Evolutionary conservation across 2,888 invertebrate genomes (phyloP), one percentile per base, ranked within the genome.

Genomic region (Aleiodes alternator): DNA sequence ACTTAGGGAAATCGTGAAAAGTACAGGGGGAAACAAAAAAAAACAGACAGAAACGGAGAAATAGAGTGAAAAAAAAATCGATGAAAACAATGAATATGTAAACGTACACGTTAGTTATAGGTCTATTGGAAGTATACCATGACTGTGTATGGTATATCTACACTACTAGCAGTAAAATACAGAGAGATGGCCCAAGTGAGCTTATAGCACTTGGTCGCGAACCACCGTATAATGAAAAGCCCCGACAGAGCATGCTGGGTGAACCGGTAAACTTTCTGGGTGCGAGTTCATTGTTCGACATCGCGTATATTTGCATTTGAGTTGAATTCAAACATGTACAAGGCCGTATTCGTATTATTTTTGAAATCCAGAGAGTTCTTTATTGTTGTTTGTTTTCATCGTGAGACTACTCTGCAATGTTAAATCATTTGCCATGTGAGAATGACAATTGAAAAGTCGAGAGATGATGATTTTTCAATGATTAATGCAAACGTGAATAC

Each of bases 211-310:
- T 48, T 23, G 16, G 53, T 68, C 51, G 51, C 14, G 29, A 38
- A n/a, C 53, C 51, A 51, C 14, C 48, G 31, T 68, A 51, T 51
- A 51, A 68, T 68, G 68, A 53, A 68, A 68, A 68, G 53, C 50
- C 51, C 53, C 31, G 51, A 68, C 68, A 51, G 68, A 51, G 12
- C 11, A 16, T 51, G 68, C 48, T 68, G 68, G 43, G 51, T 68
- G 68, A 50, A 68, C 50, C 68, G 50, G 68, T 68, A 55, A 59
- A 75, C 66, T 72, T 38, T 38, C 23, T 23, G 71, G 64, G 71
- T 68, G 75, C 34, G 66, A 72, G 75, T 75, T 72, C 71, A 75
- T 75, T 75, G 75, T 75, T 75, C 71, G 68, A 51, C 53, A 14
- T 68, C 57, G 48, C 7, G 23, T 69, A 56, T 53, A 75, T 75